Evolutionary conservation across 2,113 vertebrate genomes (phyloP).

Genomic region (Pogonocichla stellata): DNA sequence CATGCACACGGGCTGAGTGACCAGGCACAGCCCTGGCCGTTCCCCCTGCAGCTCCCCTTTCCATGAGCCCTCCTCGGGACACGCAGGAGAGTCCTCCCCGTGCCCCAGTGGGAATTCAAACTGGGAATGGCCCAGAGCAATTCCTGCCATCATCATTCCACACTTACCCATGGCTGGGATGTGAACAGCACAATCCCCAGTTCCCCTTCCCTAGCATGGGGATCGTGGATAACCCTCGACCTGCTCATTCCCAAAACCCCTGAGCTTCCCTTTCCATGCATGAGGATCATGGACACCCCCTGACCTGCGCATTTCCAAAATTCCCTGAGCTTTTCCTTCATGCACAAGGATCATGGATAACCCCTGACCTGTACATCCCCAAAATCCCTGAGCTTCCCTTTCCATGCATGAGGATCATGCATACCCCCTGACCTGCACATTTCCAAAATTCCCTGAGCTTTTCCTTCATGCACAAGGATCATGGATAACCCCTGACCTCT

Average conservation of each 20-base stretch:
- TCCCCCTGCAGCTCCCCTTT: background rate
- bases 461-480: rapidly evolving
- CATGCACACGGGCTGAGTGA: background rate
- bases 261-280: background rate
- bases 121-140: background rate
- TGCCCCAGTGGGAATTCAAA: background rate
- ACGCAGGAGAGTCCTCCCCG: background rate
- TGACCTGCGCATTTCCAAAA: background rate
- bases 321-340: background rate
- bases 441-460: background rate
- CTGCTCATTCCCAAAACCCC: background rate
- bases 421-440: too few relatives aligned
- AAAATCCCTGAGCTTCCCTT: background rate
- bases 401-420: rapidly evolving
- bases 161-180: rapidly evolving
- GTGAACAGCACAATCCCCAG: rapidly evolving
- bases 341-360: rapidly evolving
- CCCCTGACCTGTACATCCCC: background rate
- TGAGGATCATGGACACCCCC: rapidly evolving
- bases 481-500: too few relatives aligned
- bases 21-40: background rate
- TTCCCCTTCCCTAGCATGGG: rapidly evolving
- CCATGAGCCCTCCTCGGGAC: background rate
- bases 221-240: rapidly evolving
- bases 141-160: background rate